Evolutionary conservation across 2,888 invertebrate genomes (phyloP).

Genomic region (Globia sparganii): DNA sequence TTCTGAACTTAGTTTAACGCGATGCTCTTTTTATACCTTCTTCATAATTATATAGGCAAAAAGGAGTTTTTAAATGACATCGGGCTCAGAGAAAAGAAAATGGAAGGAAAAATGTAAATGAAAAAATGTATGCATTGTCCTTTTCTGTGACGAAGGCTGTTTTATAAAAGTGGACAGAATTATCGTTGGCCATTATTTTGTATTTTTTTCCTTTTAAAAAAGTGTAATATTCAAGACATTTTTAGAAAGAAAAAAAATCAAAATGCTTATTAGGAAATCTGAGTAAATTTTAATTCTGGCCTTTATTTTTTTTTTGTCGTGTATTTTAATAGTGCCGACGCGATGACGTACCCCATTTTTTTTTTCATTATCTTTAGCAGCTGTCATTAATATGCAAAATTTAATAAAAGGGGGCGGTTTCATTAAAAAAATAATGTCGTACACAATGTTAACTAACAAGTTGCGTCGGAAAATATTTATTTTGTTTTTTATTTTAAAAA

Average conservation of each 20-base stretch:
- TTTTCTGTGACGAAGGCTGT: constrained; percentile 10
- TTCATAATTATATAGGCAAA: constrained; percentile 45
- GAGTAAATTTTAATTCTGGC: neutral
- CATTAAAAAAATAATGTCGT: neutral
- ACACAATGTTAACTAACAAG: neutral
- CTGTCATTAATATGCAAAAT: constrained; percentile 10
- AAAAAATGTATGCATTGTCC: constrained; percentile 56
- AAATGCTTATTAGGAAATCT: constrained; percentile 10
- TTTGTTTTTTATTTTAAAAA: neutral
- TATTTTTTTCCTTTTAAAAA: neutral
- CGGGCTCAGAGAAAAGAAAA: constrained; percentile 39
- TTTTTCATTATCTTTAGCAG: neutral
- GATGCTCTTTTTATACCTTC: constrained; percentile 24
- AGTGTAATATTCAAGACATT: neutral
- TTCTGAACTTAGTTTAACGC: constrained; percentile 20
- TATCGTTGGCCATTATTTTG: constrained; percentile 3
- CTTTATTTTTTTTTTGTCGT: constrained; percentile 1
- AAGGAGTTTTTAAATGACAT: constrained; percentile 46
- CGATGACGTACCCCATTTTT: no score
- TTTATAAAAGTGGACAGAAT: constrained; percentile 33
- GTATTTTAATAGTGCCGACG: neutral
- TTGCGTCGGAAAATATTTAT: neutral
- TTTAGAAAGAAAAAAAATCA: neutral
- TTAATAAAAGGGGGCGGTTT: neutral
- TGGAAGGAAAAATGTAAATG: constrained; percentile 33